phyloP scores from a whole-genome alignment of 2,113 vertebrate genomes.

The Calidris pugnax region DNA sequence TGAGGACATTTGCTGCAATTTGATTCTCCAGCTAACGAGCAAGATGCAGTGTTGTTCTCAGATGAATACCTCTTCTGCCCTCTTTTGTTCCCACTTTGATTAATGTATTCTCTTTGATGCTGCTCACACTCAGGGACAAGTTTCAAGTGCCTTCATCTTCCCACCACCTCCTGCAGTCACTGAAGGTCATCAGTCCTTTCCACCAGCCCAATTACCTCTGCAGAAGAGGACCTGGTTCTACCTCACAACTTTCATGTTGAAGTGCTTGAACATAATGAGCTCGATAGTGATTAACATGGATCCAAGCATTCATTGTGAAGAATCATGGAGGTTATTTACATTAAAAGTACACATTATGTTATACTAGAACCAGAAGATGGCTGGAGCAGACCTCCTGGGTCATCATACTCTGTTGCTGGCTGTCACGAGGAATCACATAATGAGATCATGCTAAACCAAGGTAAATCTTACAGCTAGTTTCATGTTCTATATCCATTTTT shows the following conservation, averaged over 20 bases:
- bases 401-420: neutral
- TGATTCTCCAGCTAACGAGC: neutral
- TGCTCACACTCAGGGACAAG: fast-evolving
- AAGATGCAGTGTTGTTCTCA: fast-evolving
- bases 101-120: conserved; percentile 5
- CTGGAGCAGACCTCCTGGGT: neutral
- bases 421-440: neutral
- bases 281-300: neutral
- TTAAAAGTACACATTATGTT: neutral
- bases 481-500: neutral
- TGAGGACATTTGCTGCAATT: neutral
- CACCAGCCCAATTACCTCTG: neutral
- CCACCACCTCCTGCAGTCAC: neutral
- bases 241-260: neutral
- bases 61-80: neutral
- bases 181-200: neutral
- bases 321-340: neutral
- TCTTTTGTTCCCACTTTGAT: conserved; percentile 6
- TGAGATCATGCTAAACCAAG: neutral
- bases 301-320: neutral
- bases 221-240: neutral
- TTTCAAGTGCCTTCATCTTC: neutral
- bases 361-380: neutral
- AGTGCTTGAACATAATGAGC: neutral
- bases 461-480: neutral